Evolutionary conservation across 2,113 vertebrate species (phyloP).

Genomic region (Panthera uncia): DNA sequence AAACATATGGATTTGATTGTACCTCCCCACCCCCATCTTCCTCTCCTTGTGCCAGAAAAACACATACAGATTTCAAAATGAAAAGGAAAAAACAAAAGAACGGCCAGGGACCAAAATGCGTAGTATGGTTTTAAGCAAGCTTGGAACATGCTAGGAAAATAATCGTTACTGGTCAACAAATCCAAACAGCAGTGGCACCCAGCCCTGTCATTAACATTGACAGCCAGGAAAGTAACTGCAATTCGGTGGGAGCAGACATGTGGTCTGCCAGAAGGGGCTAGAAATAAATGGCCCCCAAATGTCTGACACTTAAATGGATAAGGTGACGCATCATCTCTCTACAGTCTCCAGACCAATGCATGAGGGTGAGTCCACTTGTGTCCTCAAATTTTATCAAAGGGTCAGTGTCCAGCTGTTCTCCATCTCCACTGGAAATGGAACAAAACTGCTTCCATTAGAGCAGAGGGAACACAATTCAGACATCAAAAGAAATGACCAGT

Average conservation of each 20-base stretch:
- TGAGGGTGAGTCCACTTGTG: not conserved
- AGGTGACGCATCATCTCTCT: not conserved
- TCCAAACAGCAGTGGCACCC: slow-evolving; percentile 35
- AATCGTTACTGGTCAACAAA: slow-evolving; percentile 20
- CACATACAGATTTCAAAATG: slow-evolving; percentile 55
- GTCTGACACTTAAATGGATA: not conserved
- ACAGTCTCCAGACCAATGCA: not conserved
- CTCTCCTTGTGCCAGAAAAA: slow-evolving; percentile 48
- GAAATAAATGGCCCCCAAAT: slow-evolving; percentile 55
- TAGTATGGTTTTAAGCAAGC: slow-evolving; percentile 28
- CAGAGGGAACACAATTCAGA: not conserved
- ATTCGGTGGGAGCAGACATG: not conserved
- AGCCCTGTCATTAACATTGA: slow-evolving; percentile 35
- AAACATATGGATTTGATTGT: slow-evolving; percentile 65
- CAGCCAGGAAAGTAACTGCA: not conserved
- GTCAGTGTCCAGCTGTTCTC: slow-evolving; percentile 46
- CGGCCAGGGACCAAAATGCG: not conserved
- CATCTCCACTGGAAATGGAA: slow-evolving; percentile 9
- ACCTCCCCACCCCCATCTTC: slow-evolving; percentile 31
- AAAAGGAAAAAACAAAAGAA: slow-evolving; percentile 27
- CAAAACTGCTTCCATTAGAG: not conserved
- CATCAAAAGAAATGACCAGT: slow-evolving; percentile 52
- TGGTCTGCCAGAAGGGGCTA: not conserved
- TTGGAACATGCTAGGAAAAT: slow-evolving; percentile 31
- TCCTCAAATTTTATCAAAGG: slow-evolving; percentile 46